These are phyloP conservation scores for Xestia xanthographa DNA, from an alignment of 2,888 invertebrate species.

Conservation along the genomic window DNA sequence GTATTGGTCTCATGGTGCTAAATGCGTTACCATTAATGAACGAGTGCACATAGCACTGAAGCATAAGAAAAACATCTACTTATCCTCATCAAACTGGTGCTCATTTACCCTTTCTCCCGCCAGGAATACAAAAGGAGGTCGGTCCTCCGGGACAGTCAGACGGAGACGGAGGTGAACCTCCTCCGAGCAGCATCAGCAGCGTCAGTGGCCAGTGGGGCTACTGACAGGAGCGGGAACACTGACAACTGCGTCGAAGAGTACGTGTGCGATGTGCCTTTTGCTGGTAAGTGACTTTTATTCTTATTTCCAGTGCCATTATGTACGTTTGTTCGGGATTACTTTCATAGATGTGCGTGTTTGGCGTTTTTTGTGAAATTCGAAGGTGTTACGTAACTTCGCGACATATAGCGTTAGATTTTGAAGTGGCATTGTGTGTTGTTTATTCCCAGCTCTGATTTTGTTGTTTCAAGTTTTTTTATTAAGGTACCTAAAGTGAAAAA, in stretches of 20 bases:
- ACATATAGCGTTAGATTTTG: too few species aligned
- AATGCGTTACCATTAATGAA: background rate
- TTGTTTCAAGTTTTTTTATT: too few species aligned
- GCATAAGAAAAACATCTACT: background rate
- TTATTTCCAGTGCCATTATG: too few species aligned
- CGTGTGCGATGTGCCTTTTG: constrained; percentile 96
- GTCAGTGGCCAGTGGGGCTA: constrained; percentile 93
- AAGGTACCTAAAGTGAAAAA: background rate
- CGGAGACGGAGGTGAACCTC: constrained; percentile 94
- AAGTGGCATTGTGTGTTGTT: background rate
- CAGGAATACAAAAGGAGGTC: constrained; percentile 96
- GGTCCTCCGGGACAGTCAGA: constrained; percentile 94
- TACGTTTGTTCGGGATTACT: background rate
- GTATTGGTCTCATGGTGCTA: background rate
- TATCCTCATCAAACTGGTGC: background rate
- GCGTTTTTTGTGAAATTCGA: background rate
- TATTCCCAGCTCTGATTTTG: background rate
- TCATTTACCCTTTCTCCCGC: constrained; percentile 49
- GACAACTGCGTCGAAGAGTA: constrained; percentile 96
- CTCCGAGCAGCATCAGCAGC: constrained; percentile 95
- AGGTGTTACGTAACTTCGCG: background rate
- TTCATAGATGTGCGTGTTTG: background rate
- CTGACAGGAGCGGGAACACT: constrained; percentile 95
- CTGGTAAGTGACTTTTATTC: constrained; percentile 91
- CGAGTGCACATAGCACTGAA: background rate